These are phyloP conservation scores for Brachionus sp. DNA, from an alignment of 1,140 invertebrate genomes.

Conservation along the genomic window DNA sequence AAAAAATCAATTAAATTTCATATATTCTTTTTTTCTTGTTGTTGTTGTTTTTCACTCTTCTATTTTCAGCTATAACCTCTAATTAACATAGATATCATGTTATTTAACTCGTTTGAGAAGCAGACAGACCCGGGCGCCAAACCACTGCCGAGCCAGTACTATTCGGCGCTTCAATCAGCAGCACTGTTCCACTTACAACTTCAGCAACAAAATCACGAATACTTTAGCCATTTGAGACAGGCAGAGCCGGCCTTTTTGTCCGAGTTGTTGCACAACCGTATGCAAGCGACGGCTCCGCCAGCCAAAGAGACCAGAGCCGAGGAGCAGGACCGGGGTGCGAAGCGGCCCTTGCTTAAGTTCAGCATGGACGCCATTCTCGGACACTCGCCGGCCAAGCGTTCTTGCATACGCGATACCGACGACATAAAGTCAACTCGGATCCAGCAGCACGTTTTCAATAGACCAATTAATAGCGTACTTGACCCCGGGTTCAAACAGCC, in stretches of 20 bases:
- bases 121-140: neutral
- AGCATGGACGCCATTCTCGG: conserved; percentile 36
- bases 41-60: no score
- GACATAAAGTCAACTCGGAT: neutral
- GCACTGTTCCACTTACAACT: conserved; percentile 11
- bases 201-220: conserved; percentile 18
- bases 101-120: conserved; percentile 4
- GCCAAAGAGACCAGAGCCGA: neutral
- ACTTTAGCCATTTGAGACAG: neutral
- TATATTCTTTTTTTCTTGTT: neutral
- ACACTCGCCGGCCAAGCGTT: neutral
- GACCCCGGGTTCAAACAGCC: conserved; percentile 15
- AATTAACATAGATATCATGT: neutral
- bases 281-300: neutral
- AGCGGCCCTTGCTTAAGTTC: neutral
- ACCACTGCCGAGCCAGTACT: neutral
- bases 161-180: conserved; percentile 1
- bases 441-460: neutral
- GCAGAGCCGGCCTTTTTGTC: neutral
- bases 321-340: neutral
- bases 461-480: neutral
- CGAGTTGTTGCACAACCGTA: neutral
- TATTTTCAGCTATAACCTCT: neutral
- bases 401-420: neutral
- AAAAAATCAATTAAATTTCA: conserved; percentile 19